Conservation (phyloP, 2,888 invertebrate species). For the Pristionchus fissidentatus region DNA sequence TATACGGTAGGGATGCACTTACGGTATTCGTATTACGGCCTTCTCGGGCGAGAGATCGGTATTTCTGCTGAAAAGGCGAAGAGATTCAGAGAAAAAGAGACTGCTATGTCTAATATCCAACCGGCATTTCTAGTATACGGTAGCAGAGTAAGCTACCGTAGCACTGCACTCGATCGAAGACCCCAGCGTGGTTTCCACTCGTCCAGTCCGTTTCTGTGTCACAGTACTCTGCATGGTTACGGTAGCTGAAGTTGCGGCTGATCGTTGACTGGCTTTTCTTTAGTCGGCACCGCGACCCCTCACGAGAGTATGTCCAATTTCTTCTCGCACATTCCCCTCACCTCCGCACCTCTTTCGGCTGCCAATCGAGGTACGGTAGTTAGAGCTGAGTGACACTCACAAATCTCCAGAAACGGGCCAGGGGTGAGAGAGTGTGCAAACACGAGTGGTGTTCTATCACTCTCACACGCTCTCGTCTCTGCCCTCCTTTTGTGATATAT, state of each 20-base stretch:
- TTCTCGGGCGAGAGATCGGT: no score
- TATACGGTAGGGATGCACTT: not conserved
- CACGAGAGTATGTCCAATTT: slow-evolving; percentile 43
- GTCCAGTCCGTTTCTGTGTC: not conserved
- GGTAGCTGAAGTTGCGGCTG: no score
- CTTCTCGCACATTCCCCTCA: slow-evolving; percentile 47
- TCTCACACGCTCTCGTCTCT: not conserved
- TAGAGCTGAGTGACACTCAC: no score
- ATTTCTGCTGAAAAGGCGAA: no score
- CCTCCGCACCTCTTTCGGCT: slow-evolving; percentile 32
- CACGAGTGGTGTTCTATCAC: not conserved
- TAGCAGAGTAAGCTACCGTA: not conserved
- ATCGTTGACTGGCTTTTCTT: not conserved
- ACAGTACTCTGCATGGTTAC: no score
- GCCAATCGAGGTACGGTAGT: slow-evolving; percentile 31
- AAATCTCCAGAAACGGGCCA: no score
- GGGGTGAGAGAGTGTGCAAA: not conserved
- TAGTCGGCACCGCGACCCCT: slow-evolving; percentile 9
- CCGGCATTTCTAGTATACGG: not conserved
- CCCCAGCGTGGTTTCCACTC: not conserved
- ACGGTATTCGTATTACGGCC: no score
- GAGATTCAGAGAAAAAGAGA: no score
- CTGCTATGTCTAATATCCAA: no score
- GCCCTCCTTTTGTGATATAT: no score
- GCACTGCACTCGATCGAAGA: no score